Evolutionary conservation across 2,797 vertebrate species (phyloP), one percentile per base, ranked within the genome.

Genomic region (Stomatorhinus walkeri): DNA sequence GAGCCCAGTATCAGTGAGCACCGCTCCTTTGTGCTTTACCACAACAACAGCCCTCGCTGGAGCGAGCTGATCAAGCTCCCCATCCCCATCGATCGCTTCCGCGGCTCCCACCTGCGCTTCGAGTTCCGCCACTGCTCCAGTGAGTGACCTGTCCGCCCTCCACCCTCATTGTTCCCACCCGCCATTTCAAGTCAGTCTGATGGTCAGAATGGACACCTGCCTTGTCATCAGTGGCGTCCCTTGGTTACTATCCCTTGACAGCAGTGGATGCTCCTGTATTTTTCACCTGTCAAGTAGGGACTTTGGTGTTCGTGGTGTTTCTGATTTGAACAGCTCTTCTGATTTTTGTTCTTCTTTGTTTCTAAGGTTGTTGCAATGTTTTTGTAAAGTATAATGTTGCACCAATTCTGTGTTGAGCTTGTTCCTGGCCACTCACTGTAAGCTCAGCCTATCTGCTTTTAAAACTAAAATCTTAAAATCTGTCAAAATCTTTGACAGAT

Each of bases 91-190:
- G 98, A 99, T 92, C 95, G 98, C 46, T 99, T 99, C 94, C 96
- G 98, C 87, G 98, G 98, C 3, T 99, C 98, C 90, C 98, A 99
- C 93, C 97, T 99, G 85, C 98, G 98, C 91, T 99, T 99, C 32
- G 98, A 99, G 94, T 99, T 99, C 96, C 95, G 98, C 90, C 98
- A 99, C 93, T 99, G 98, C 93, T 99, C 98, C 91, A 99, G 98
- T 99, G 95, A 97, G 98, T 16, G 52, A 24, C 51, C 12, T 5
- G 8, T 32, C 52, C 16, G 4, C 2, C 49, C 56, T 36, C 85
- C 56, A 61, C 52, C 49, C 40, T 8, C 22, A 2, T 14, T 10
- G n/a, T 14, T 10, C 9, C 64, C 64, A 68, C 24, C 28, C 24
- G 10, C 24, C 64, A 68, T 68, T 5, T 24, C 19, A 10, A 51